Evolutionary conservation across 2,888 invertebrate genomes (phyloP).

Genomic region (Caenorhabditis drosophilae): DNA sequence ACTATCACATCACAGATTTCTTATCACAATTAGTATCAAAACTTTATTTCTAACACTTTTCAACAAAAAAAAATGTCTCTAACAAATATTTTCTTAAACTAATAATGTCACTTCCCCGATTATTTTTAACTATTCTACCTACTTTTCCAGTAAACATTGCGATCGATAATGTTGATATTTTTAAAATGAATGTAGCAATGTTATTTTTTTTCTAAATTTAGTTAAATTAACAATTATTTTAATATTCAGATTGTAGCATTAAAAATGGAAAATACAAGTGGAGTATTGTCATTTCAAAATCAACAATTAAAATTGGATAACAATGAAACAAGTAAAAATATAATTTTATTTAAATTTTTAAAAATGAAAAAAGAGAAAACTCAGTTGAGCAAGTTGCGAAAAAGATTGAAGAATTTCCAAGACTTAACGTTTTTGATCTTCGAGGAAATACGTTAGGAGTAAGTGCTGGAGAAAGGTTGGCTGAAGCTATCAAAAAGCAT

Average conservation of each 20-base stretch:
- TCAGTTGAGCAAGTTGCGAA: slow-evolving; percentile 45
- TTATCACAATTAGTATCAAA: too few relatives aligned
- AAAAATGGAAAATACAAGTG: slow-evolving; percentile 15
- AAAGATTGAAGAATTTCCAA: slow-evolving; percentile 27
- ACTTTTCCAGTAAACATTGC: slow-evolving; percentile 6
- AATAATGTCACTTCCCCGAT: slow-evolving; percentile 9
- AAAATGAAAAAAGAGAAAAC: background rate
- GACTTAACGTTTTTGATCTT: slow-evolving; percentile 50
- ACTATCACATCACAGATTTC: too few relatives aligned
- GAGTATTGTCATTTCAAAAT: slow-evolving; percentile 11
- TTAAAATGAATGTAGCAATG: background rate
- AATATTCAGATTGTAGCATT: slow-evolving; percentile 13
- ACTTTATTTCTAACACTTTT: too few relatives aligned
- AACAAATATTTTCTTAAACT: too few relatives aligned
- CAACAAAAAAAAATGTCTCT: too few relatives aligned
- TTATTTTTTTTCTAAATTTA: background rate
- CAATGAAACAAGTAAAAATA: slow-evolving; percentile 9
- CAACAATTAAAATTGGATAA: slow-evolving; percentile 23
- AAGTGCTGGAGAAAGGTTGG: slow-evolving; percentile 49
- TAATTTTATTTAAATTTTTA: background rate
- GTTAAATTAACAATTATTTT: background rate
- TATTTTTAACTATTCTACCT: slow-evolving; percentile 25
- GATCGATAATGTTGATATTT: background rate
- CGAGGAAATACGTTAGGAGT: slow-evolving; percentile 63
- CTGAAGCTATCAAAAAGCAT: slow-evolving; percentile 36